Percentiles rank a stretch among this genome's conserved stretches.
Evolutionary conservation across 2,888 invertebrate species (phyloP).

Genomic region (Masnerella sp.): DNA sequence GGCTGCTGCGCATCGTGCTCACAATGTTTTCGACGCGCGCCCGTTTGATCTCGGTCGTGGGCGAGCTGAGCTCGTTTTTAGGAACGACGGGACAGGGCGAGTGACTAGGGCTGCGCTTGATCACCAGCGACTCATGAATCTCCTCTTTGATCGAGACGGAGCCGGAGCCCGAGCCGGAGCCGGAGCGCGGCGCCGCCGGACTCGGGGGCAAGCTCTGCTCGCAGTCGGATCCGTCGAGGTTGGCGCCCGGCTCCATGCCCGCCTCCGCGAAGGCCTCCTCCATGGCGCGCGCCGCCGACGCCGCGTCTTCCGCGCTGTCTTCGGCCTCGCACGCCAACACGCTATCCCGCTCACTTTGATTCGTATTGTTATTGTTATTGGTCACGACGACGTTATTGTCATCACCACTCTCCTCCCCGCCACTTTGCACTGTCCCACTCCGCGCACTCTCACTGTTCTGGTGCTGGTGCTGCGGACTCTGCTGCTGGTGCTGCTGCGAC

Average conservation of each 20-base stretch:
- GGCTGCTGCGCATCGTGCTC: constrained; percentile 93
- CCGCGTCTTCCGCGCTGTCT: constrained; percentile 77
- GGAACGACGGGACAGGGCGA: constrained; percentile 75
- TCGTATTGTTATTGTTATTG: constrained; percentile 65
- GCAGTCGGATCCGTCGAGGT: constrained; percentile 75
- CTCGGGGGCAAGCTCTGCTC: constrained; percentile 76
- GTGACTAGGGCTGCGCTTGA: constrained; percentile 74
- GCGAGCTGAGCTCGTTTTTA: constrained; percentile 72
- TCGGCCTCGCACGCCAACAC: constrained; percentile 76
- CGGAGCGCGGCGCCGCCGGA: constrained; percentile 74
- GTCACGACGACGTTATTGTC: constrained; percentile 71
- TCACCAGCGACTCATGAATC: constrained; percentile 71
- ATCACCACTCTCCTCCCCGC: constrained; percentile 75
- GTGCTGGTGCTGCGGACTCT: constrained; percentile 79
- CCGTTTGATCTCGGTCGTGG: constrained; percentile 90
- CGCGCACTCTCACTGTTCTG: constrained; percentile 76
- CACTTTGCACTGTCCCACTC: constrained; percentile 76
- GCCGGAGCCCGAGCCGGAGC: constrained; percentile 74
- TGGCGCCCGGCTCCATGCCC: constrained; percentile 78
- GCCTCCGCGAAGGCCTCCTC: constrained; percentile 84
- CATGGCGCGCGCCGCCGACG: constrained; percentile 78
- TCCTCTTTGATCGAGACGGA: constrained; percentile 76
- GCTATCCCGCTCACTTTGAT: constrained; percentile 74
- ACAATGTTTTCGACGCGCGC: constrained; percentile 97
- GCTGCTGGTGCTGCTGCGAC: constrained; percentile 78